Evolutionary conservation across 2,113 vertebrate genomes (phyloP), one percentile per base, ranked within the genome.

Genomic region (Actenoides hombroni): DNA sequence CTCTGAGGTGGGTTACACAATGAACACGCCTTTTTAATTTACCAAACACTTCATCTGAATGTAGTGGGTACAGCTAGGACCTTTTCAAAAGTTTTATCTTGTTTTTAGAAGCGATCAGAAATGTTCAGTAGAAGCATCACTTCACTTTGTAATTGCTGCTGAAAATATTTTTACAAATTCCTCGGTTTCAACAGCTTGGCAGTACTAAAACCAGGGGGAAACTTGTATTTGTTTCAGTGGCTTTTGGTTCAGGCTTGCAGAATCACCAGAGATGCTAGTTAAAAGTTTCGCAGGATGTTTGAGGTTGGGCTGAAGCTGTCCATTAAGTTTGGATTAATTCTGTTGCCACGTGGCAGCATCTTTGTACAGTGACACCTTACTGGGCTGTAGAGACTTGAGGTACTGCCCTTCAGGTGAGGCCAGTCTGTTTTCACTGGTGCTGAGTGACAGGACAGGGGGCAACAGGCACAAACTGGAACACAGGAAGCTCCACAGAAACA

Each of bases 1-100:
- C 40, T 26, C 35, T 20, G 26, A n/a, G 35, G 3, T 37, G 40
- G 20, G 6, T 74, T 40, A 28, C 0, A 3, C 0, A 0, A 19
- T 21, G 16, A 87, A 53, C 11, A 3, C 17, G 21, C 2, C 0
- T 28, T 84, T 83, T 75, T 54, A 54, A 64, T 86, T 74, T 74
- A 40, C 20, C 4, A 40, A 61, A 10, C 49, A 31, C 18, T 64
- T 26, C 13, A 28, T 33, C 40, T 84, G 18, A 74, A 60, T 51
- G 10, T 40, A 53, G n/a, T 6, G 6, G 7, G 1, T 35, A 48
- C 39, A 40, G 11, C 29, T 91, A 1, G n/a, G n/a, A 70, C 6
- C 11, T 67, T 91, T 59, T 33, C 31, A 7, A 81, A 76, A 46
- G 28, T 48, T 48, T 73, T 25, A 19, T 44, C 83, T 83, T 90